Conservation (phyloP, 2,888 invertebrate genomes). For the Heliconius cydno region DNA sequence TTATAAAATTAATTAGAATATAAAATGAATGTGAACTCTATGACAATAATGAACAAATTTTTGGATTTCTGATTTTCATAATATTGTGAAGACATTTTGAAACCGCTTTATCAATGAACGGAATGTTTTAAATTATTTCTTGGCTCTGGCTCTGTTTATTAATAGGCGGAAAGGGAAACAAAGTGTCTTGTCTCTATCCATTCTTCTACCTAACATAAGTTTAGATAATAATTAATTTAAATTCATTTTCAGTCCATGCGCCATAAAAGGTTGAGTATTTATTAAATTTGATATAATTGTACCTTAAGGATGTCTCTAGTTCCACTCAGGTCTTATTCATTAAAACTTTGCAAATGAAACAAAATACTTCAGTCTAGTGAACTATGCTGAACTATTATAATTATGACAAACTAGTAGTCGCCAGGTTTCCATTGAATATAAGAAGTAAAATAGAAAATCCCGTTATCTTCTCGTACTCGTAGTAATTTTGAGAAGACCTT, state of each 20-base stretch:
- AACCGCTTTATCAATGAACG: too few relatives aligned
- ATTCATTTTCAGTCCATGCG: background rate
- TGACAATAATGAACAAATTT: too few relatives aligned
- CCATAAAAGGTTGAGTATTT: background rate
- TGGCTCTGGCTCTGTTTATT: too few relatives aligned
- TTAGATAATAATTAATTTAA: background rate
- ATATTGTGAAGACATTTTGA: too few relatives aligned
- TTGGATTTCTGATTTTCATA: too few relatives aligned
- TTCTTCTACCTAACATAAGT: too few relatives aligned
- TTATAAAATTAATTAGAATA: too few relatives aligned
- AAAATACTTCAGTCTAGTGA: constrained; percentile 3
- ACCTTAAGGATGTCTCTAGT: background rate
- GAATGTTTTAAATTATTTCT: too few relatives aligned
- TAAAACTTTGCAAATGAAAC: constrained; percentile 21
- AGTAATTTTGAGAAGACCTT: background rate
- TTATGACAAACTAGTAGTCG: background rate
- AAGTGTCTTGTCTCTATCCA: too few relatives aligned
- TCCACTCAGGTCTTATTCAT: constrained; percentile 15
- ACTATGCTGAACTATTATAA: background rate
- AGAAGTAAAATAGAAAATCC: background rate
- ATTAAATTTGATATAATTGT: constrained; percentile 2
- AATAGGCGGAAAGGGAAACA: too few relatives aligned
- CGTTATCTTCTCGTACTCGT: background rate
- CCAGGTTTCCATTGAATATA: background rate
- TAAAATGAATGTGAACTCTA: too few relatives aligned